Evolutionary conservation across 2,888 invertebrate genomes (phyloP), one percentile per base, ranked within the genome.

Genomic region (Keiferia lycopersicella): DNA sequence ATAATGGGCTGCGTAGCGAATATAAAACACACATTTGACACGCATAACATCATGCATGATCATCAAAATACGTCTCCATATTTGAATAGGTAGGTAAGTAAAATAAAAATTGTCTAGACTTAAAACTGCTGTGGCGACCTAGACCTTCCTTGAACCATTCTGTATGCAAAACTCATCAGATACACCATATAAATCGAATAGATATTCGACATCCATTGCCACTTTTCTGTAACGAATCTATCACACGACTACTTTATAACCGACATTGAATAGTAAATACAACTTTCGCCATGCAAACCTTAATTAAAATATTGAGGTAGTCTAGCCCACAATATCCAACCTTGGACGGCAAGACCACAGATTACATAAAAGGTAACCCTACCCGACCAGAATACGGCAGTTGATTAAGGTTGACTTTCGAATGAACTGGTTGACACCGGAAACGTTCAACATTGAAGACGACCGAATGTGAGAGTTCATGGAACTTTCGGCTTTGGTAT

Each of bases 391-490:
- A 79, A 79, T 80, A 69, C 73, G 71, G 74, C 68, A 72, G 68
- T 68, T 73, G 73, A 79, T 79, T 76, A 75, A 68, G 65, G 65
- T 58, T 68, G 65, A 73, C 79, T 81, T 80, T 80, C 80, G 64
- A 76, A 73, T 65, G 63, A 59, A 60, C 69, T 67, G 65, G 69
- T 68, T 69, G 62, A 62, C 62, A 51, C 61, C 61, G 61, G 61
- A 61, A 61, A 58, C 58, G 58, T 12, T 4, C 12, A 58, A 48
- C 39, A 45, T 60, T 26, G 60, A 60, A 60, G 60, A 39, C 14
- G 39, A 60, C 41, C 60, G 51, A 57, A 45, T 57, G 62, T 57
- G 62, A 57, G 62, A 63, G 63, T 63, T 63, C 63, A 58, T 41
- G 58, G 57, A 56, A 58, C 48, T 63, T 48, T 63, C 45, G 45